phyloP scores from a whole-genome alignment of 1,140 invertebrate genomes.

The Drosophila rhopaloa region DNA sequence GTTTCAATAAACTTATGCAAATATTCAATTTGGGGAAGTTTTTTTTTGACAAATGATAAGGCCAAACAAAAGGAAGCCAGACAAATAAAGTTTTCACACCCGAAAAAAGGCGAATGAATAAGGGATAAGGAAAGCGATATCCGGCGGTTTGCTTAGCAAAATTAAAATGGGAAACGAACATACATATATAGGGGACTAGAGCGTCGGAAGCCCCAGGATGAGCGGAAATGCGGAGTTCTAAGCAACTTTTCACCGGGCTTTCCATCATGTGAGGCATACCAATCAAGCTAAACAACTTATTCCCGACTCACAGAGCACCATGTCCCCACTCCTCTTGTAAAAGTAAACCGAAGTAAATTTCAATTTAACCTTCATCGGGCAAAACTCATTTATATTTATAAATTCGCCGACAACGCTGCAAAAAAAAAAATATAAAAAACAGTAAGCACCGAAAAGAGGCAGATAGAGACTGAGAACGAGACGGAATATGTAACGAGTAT shows the following conservation, averaged over 20 bases:
- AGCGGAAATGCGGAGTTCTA: slow-evolving; percentile 53
- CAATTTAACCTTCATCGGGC: slow-evolving; percentile 83
- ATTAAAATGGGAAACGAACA: slow-evolving; percentile 71
- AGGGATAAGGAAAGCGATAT: slow-evolving; percentile 47
- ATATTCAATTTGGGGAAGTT: slow-evolving; percentile 75
- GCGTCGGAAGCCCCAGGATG: slow-evolving; percentile 7
- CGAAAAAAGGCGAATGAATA: slow-evolving; percentile 25
- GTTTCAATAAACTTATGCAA: slow-evolving; percentile 81
- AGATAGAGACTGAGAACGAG: slow-evolving; percentile 9
- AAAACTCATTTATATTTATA: slow-evolving; percentile 83
- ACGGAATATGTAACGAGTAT: slow-evolving; percentile 42
- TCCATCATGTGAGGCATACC: slow-evolving; percentile 48
- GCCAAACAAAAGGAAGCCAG: slow-evolving; percentile 75
- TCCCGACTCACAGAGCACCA: slow-evolving; percentile 11
- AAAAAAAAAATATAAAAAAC: slow-evolving; percentile 43
- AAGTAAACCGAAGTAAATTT: slow-evolving; percentile 74
- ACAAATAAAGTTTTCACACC: slow-evolving; percentile 78
- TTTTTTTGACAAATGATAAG: slow-evolving; percentile 78
- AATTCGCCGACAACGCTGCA: slow-evolving; percentile 72
- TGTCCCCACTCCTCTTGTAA: slow-evolving; percentile 10
- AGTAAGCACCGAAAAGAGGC: slow-evolving; percentile 25
- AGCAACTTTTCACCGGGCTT: slow-evolving; percentile 70
- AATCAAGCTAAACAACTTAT: slow-evolving; percentile 49
- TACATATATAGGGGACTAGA: background rate
- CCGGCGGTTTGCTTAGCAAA: slow-evolving; percentile 69